Percentiles rank a stretch among this genome's conserved stretches.
These are phyloP conservation scores for Oxyura jamaicensis DNA, from an alignment of 2,113 vertebrate species.

Conservation along the genomic window DNA sequence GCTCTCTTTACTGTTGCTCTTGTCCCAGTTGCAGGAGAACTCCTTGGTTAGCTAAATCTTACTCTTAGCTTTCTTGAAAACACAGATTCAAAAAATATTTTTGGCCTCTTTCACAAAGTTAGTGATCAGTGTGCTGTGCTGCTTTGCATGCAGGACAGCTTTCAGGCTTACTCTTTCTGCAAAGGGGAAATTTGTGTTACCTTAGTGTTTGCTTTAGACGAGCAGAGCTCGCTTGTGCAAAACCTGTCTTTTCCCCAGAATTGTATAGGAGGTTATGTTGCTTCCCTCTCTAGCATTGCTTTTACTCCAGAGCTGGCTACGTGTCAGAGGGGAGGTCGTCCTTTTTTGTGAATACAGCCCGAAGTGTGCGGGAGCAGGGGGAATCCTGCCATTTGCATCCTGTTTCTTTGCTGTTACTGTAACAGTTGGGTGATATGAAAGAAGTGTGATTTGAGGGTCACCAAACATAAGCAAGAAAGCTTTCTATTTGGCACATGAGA, in stretches of 20 bases:
- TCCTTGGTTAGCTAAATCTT: not conserved
- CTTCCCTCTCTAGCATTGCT: not conserved
- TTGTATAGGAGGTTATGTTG: not conserved
- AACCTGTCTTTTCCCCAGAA: not conserved
- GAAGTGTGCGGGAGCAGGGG: not conserved
- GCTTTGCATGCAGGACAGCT: not conserved
- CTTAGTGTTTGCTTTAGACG: not conserved
- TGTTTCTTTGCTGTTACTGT: slow-evolving; percentile 36
- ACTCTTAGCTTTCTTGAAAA: not conserved
- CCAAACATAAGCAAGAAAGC: not conserved
- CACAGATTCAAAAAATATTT: not conserved
- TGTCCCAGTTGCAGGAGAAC: not conserved
- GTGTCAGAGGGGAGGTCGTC: not conserved
- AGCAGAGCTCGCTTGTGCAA: not conserved
- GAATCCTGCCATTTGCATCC: not conserved
- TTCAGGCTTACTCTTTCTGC: not conserved
- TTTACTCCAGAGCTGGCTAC: not conserved
- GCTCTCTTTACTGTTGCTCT: not conserved
- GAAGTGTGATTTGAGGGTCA: slow-evolving; percentile 51
- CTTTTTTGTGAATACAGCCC: not conserved
- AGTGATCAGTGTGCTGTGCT: not conserved
- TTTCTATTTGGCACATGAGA: slow-evolving; percentile 19
- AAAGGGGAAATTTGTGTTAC: not conserved
- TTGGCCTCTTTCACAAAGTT: not conserved
- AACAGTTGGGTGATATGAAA: slow-evolving; percentile 46